These are phyloP conservation scores for Listronotus oregonensis DNA, from an alignment of 1,140 invertebrate species.

Conservation along the genomic window DNA sequence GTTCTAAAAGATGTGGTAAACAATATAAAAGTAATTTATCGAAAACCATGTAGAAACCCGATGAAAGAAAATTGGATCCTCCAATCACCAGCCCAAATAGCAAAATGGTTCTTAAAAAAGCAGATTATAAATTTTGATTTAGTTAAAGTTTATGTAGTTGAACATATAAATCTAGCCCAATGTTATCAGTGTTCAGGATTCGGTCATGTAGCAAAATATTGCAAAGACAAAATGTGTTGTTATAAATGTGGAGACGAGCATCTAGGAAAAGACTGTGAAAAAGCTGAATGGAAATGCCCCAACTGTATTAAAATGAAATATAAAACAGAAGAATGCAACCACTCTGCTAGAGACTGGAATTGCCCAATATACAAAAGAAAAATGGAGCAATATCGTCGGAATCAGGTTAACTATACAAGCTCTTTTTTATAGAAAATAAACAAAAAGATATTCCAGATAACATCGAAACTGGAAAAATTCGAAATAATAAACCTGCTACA, in stretches of 20 bases:
- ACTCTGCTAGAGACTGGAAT: conserved; percentile 13
- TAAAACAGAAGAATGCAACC: conserved; percentile 2
- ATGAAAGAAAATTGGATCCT: conserved; percentile 28
- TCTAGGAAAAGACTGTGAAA: conserved; percentile 6
- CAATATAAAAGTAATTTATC: conserved; percentile 18
- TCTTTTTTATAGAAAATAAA: conserved; percentile 8
- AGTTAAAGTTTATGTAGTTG: conserved; percentile 22
- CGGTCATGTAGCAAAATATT: too few species aligned
- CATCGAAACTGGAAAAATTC: too few species aligned
- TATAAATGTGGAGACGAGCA: too few species aligned
- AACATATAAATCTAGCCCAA: conserved; percentile 8
- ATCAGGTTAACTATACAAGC: conserved; percentile 8
- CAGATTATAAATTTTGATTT: conserved; percentile 22
- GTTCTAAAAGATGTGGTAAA: conserved; percentile 1
- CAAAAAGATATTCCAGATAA: background rate
- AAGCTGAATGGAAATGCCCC: background rate
- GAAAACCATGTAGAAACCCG: conserved; percentile 18
- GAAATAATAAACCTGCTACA: background rate
- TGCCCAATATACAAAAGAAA: conserved; percentile 19
- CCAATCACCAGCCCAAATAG: conserved; percentile 21
- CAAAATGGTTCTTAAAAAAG: conserved; percentile 31
- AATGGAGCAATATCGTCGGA: conserved; percentile 8
- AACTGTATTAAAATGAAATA: conserved; percentile 9
- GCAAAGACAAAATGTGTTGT: too few species aligned
- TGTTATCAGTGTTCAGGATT: background rate